phyloP scores from a whole-genome alignment of 1,140 invertebrate genomes.

The Neodiprion virginianus region DNA sequence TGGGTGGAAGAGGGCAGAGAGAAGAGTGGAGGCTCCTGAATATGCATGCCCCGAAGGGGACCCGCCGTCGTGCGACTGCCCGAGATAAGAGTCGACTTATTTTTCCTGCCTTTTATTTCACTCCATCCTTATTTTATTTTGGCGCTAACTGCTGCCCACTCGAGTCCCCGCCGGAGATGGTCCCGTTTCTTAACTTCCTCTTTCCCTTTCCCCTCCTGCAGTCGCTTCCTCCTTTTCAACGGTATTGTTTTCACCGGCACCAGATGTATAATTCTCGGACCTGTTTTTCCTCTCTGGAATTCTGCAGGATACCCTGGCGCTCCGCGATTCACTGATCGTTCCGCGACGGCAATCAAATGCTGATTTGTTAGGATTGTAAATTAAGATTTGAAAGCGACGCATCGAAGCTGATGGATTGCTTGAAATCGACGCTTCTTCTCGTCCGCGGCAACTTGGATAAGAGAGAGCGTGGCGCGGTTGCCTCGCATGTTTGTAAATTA shows the following conservation, averaged over 20 bases:
- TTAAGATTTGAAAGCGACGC: too few relatives aligned
- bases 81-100: slow-evolving; percentile 58
- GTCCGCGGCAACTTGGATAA: too few relatives aligned
- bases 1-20: slow-evolving; percentile 28
- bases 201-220: background rate
- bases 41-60: slow-evolving; percentile 58
- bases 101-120: slow-evolving; percentile 56
- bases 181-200: slow-evolving; percentile 22
- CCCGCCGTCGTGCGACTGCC: slow-evolving; percentile 34
- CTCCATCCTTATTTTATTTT: slow-evolving; percentile 57
- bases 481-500: too few relatives aligned
- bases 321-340: too few relatives aligned
- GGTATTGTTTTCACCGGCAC: background rate
- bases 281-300: background rate
- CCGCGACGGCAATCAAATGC: too few relatives aligned
- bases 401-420: too few relatives aligned
- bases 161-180: slow-evolving; percentile 30
- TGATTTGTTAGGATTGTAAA: too few relatives aligned
- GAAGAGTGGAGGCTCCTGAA: slow-evolving; percentile 45
- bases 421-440: too few relatives aligned
- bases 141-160: slow-evolving; percentile 52
- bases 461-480: too few relatives aligned
- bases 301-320: too few relatives aligned
- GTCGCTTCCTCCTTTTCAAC: background rate
- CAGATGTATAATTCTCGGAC: background rate